Conservation (phyloP, 2,113 vertebrate species). For the Gulo gulo region DNA sequence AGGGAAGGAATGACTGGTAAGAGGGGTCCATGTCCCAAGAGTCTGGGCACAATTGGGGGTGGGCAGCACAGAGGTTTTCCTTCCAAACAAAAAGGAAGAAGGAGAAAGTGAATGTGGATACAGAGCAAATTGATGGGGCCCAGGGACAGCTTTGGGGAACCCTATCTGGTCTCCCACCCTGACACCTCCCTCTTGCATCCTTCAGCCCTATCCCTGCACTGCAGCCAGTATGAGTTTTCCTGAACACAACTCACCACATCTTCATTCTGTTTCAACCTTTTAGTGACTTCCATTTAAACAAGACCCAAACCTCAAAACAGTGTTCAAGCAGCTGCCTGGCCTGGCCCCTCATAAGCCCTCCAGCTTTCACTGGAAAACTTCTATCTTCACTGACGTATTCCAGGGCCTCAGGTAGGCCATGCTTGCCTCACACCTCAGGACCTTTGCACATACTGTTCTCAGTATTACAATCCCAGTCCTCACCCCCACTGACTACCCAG, state of each 20-base stretch:
- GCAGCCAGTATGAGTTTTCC: neutral
- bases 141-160: fast-evolving
- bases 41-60: neutral
- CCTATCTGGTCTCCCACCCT: neutral
- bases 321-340: too few relatives aligned
- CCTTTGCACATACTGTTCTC: neutral
- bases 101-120: neutral
- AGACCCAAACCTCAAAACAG: neutral
- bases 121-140: neutral
- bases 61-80: too few relatives aligned
- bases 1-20: neutral
- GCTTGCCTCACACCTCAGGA: neutral
- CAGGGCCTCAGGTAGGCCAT: neutral
- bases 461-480: neutral
- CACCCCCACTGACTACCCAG: neutral
- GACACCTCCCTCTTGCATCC: neutral
- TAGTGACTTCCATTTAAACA: too few relatives aligned
- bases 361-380: neutral
- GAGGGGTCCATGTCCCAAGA: neutral
- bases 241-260: too few relatives aligned
- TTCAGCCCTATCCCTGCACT: neutral
- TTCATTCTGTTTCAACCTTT: neutral
- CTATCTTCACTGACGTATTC: fast-evolving
- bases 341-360: neutral
- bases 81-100: neutral